Evolutionary conservation across 1,140 invertebrate genomes (phyloP).

Genomic region (Leptestheria dahalacensis): DNA sequence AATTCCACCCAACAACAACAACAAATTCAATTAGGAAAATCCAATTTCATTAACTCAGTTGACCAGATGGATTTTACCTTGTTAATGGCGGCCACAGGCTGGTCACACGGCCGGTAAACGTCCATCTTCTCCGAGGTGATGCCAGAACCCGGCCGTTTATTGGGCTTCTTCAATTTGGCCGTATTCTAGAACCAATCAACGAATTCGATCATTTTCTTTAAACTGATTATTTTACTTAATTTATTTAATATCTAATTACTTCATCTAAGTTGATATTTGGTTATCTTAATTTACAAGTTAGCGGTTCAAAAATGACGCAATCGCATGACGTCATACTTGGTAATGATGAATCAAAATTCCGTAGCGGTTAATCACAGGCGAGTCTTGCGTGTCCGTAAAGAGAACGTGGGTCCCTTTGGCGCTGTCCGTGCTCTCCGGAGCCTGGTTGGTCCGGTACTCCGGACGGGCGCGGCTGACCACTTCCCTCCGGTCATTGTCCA

Average conservation of each 20-base stretch:
- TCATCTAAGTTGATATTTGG: too few relatives aligned
- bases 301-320: too few relatives aligned
- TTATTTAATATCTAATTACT: too few relatives aligned
- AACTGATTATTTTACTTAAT: too few relatives aligned
- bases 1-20: neutral
- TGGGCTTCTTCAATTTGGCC: too few relatives aligned
- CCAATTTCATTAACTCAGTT: too few relatives aligned
- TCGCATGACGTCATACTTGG: neutral
- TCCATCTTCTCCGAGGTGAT: slow-evolving; percentile 5
- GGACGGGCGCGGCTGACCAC: neutral
- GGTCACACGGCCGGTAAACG: neutral
- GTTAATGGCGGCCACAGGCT: slow-evolving; percentile 7
- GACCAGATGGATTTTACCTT: too few relatives aligned
- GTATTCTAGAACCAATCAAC: too few relatives aligned
- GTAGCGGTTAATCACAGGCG: neutral
- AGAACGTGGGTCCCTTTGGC: neutral
- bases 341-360: neutral
- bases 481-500: neutral
- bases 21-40: neutral
- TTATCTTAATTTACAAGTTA: too few relatives aligned
- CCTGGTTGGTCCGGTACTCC: neutral
- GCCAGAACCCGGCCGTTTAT: neutral
- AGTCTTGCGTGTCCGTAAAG: neutral
- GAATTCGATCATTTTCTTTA: too few relatives aligned
- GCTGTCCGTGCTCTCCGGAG: neutral